A percentile compares a stretch with the other conserved stretches of the same genome.
Conservation (phyloP, 2,888 invertebrate species). For the Disparrhopalites patrizii region DNA sequence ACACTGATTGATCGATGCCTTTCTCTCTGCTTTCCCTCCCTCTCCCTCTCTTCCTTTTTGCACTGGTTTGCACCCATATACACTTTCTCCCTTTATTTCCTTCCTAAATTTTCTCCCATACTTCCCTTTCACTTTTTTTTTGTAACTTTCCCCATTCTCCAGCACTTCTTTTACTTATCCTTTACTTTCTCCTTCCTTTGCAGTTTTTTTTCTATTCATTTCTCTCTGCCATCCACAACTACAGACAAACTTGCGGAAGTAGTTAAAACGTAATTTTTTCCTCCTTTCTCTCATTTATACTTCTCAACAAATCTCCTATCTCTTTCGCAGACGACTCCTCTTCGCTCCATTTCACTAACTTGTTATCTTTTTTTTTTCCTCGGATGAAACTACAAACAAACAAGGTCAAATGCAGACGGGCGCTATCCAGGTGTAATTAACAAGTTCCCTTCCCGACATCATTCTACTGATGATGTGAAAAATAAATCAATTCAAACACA, state of each 20-base stretch:
- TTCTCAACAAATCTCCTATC: no score
- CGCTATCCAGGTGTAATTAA: no score
- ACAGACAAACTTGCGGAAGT: background rate
- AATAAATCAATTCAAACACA: no score
- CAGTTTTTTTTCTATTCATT: background rate
- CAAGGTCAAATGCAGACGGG: no score
- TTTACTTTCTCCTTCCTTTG: slow-evolving; percentile 1
- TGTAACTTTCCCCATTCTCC: background rate
- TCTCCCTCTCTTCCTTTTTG: background rate
- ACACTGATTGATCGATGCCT: slow-evolving; percentile 42
- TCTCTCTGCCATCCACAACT: background rate
- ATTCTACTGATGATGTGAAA: no score
- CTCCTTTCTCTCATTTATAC: background rate
- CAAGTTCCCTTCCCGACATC: no score
- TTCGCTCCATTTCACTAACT: no score
- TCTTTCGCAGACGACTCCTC: background rate
- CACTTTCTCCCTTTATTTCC: no score
- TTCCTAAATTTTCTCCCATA: background rate
- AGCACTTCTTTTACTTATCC: background rate
- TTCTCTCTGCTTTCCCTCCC: background rate
- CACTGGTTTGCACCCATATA: no score
- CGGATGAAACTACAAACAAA: no score
- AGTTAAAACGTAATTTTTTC: background rate
- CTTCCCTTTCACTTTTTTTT: background rate
- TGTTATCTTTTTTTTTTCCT: background rate